Conservation (phyloP, 2,113 vertebrate species). For the Prinia subflava region DNA sequence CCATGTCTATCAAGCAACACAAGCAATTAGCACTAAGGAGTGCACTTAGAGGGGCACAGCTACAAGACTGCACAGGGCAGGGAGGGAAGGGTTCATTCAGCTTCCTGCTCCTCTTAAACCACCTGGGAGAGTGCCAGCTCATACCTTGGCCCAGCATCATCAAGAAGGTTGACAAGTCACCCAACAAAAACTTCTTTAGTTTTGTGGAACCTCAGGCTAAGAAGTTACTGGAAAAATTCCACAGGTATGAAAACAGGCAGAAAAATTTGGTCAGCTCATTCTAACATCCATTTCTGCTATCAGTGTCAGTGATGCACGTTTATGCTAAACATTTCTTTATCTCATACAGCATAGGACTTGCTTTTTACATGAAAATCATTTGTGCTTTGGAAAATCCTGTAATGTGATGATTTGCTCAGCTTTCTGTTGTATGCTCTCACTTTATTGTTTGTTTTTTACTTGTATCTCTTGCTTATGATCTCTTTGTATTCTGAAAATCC, state of each 20-base stretch:
- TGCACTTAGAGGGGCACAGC: not conserved
- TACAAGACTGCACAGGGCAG: not conserved
- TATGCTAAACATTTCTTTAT: constrained; percentile 57
- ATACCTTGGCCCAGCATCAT: not conserved
- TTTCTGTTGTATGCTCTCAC: constrained; percentile 24
- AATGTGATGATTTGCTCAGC: constrained; percentile 42
- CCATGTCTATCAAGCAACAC: not conserved
- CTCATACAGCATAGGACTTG: constrained; percentile 28
- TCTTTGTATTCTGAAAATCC: constrained; percentile 38
- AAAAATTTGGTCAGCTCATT: not conserved
- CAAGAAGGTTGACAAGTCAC: not conserved
- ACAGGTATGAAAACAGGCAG: not conserved
- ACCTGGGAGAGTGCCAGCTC: not conserved
- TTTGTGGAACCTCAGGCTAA: not conserved
- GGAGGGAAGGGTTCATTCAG: not conserved
- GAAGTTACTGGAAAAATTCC: not conserved
- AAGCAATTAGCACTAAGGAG: not conserved
- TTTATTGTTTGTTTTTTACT: constrained; percentile 46
- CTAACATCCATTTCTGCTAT: constrained; percentile 23
- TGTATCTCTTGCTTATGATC: constrained; percentile 50
- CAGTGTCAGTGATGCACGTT: not conserved
- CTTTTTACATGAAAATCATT: constrained; percentile 45
- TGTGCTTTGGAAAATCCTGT: constrained; percentile 48
- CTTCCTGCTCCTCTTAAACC: not conserved
- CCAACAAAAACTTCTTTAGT: not conserved